Conservation (phyloP, 2,888 invertebrate species). For the Isoperla grammatica region DNA sequence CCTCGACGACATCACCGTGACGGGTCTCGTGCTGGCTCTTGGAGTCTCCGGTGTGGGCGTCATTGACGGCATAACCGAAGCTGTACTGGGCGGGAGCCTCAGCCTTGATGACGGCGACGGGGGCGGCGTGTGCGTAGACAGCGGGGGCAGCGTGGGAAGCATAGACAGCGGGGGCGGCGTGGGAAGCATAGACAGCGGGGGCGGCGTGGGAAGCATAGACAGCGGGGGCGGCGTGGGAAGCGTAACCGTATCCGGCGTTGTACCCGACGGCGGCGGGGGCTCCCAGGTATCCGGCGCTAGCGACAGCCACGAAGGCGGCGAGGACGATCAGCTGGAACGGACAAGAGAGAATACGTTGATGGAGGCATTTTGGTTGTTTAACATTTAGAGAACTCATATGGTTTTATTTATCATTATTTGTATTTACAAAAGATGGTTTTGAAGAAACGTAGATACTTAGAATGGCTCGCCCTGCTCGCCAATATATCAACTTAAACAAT, state of each 20-base stretch:
- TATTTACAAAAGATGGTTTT: too few relatives aligned
- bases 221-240: constrained; percentile 13
- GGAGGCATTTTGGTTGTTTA: too few relatives aligned
- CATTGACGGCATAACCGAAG: constrained; percentile 19
- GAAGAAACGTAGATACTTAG: too few relatives aligned
- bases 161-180: constrained; percentile 15
- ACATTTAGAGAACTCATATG: too few relatives aligned
- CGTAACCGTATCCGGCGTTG: background rate
- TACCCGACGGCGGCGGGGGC: background rate
- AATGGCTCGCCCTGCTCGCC: too few relatives aligned
- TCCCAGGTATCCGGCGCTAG: background rate
- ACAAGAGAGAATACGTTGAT: too few relatives aligned
- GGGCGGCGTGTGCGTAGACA: constrained; percentile 6
- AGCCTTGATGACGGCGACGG: constrained; percentile 1
- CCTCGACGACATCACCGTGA: constrained; percentile 16
- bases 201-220: constrained; percentile 17
- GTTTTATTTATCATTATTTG: too few relatives aligned
- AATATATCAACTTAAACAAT: too few relatives aligned
- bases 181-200: constrained; percentile 13
- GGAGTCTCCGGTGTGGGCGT: constrained; percentile 18
- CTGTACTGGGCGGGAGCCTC: constrained; percentile 21
- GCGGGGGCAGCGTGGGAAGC: constrained; percentile 12
- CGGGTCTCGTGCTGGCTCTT: constrained; percentile 23
- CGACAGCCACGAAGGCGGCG: constrained; percentile 33
- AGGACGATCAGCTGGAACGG: constrained; percentile 30